Evolutionary conservation across 2,797 vertebrate genomes (phyloP).

Genomic region (Momotus momota): DNA sequence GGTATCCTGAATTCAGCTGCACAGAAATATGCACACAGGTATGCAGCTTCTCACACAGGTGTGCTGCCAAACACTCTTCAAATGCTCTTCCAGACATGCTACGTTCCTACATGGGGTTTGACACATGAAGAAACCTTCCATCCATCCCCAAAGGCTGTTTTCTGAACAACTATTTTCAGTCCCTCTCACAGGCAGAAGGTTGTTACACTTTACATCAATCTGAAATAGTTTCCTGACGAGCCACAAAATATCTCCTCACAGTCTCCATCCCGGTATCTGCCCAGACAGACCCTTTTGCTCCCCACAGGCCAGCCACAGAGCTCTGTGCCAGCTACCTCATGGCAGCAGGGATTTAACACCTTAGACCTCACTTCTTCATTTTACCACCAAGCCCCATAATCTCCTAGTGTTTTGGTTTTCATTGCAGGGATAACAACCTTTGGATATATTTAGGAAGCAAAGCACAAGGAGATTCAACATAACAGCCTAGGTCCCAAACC

Average conservation of each 20-base stretch:
- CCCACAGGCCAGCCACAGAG: not conserved
- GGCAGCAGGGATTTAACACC: accelerated
- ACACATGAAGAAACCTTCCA: not conserved
- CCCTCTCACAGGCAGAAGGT: not conserved
- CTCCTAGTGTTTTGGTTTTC: not conserved
- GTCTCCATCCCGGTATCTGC: not conserved
- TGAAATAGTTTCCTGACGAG: not conserved
- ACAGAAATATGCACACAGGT: not conserved
- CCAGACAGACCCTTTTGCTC: not conserved
- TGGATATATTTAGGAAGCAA: not conserved
- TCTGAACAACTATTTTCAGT: not conserved
- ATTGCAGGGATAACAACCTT: not conserved
- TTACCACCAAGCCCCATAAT: not conserved
- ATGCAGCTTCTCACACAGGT: not conserved
- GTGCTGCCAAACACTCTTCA: not conserved
- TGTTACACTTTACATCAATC: not conserved
- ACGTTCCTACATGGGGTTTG: not conserved
- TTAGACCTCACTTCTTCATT: not conserved
- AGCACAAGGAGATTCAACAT: not conserved
- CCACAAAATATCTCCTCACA: not conserved
- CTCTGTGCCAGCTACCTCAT: accelerated
- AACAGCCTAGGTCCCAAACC: not conserved
- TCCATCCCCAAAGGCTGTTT: not conserved
- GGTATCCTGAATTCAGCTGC: not conserved
- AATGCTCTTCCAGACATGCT: not conserved